Base-by-base conservation (phyloP, 2,797 vertebrate species). In the Scolopax rusticola region DNA sequence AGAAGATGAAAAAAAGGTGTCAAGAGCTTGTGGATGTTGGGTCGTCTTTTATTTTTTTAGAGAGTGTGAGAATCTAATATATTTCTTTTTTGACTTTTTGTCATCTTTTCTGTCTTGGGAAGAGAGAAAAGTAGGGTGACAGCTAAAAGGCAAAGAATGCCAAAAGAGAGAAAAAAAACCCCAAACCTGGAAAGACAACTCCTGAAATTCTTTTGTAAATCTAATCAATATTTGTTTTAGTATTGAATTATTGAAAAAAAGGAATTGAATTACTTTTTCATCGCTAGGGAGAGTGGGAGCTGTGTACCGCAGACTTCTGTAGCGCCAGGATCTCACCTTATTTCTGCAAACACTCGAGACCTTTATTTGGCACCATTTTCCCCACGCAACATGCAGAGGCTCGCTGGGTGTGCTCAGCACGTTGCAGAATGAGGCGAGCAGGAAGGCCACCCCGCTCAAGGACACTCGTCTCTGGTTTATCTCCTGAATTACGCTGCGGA, bases 1-100 rank as follows among this genome's bases (percentile, higher is more conserved):
- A 68, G 63, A 67, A 57, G 32, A 36, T n/a, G 24, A 11, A 60
- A 30, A 78, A 83, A 30, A 65, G 36, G 20, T 38, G 65, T 32
- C 24, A 65, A 56, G 47, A 84, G 25, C 23, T 64, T 71, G 59
- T 28, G 50, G 25, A 30, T 57, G 36, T 51, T 57, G 16, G 7
- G 38, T 57, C 12, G 1, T 47, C 7, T 76, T 68, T 50, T 57
- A 4, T 40, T 73, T 71, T 32, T 84, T 87, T 43, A 65, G 24
- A 17, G 9, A 78, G 33, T 40, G 15, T 30, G 50, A 20, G 61
- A 75, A 54, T 64, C 32, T 50, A 71, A 81, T 57, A 2, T 43
- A n/a, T 84, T 81, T 84, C 13, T 79, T 45, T 59, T 82, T 64
- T 95, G 79, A 82, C 59, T 73, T 79, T 48, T 70, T 65, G 33